Evolutionary conservation across 2,888 invertebrate genomes (phyloP).

Genomic region (Plutella xylostella): DNA sequence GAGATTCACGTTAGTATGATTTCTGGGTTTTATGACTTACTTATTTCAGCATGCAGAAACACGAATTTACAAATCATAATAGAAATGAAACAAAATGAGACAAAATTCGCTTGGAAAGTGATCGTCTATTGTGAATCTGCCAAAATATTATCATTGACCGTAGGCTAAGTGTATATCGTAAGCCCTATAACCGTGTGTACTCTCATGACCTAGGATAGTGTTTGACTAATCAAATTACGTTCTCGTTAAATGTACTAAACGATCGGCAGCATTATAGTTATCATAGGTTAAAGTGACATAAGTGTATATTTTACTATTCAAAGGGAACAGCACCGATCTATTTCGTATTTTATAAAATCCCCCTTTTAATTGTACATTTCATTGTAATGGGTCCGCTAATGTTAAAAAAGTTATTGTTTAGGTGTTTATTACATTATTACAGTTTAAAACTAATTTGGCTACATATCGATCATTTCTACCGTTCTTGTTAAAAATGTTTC

Average conservation of each 20-base stretch:
- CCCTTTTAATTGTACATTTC: conserved; percentile 56
- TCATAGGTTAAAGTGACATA: not conserved
- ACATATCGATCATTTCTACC: too few relatives aligned
- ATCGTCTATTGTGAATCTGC: not conserved
- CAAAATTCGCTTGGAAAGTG: not conserved
- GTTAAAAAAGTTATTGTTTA: not conserved
- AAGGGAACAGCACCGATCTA: conserved; percentile 31
- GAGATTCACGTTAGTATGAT: too few relatives aligned
- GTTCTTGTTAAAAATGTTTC: too few relatives aligned
- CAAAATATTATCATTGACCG: conserved; percentile 17
- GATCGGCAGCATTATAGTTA: conserved; percentile 28
- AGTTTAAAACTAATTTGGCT: too few relatives aligned
- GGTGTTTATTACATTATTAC: too few relatives aligned
- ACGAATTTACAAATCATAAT: not conserved
- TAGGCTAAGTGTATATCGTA: conserved; percentile 40
- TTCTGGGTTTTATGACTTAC: too few relatives aligned
- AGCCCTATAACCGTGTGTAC: conserved; percentile 37
- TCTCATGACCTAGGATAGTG: conserved; percentile 32
- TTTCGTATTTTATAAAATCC: too few relatives aligned
- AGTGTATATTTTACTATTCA: not conserved
- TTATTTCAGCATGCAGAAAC: not conserved
- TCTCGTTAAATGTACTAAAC: conserved; percentile 27
- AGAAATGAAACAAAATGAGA: not conserved
- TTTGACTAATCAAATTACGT: conserved; percentile 24
- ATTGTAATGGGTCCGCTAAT: conserved; percentile 52